Percentiles rank a stretch among this genome's conserved stretches.
These are phyloP conservation scores for Styela clava DNA, from an alignment of 23 tunicate genomes.

Conservation along the genomic window DNA sequence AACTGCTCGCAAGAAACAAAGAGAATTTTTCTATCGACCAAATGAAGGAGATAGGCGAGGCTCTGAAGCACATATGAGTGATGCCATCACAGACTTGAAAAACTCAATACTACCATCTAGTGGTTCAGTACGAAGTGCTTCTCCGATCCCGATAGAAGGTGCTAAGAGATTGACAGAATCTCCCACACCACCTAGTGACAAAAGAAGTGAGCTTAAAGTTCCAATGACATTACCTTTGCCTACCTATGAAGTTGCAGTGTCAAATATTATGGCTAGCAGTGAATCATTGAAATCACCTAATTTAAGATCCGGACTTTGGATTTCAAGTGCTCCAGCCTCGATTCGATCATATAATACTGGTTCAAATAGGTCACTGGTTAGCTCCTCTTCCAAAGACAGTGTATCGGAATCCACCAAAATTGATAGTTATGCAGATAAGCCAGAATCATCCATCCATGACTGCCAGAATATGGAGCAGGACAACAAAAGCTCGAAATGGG, in stretches of 20 bases:
- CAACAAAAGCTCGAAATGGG: neutral
- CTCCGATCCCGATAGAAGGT: neutral
- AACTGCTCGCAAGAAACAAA: neutral
- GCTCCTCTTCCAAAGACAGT: neutral
- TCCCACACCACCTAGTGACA: neutral
- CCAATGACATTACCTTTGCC: slow-evolving; percentile 12
- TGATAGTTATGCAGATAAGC: neutral
- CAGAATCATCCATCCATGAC: neutral
- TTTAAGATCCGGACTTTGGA: slow-evolving; percentile 2
- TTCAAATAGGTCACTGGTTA: neutral
- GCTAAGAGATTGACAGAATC: neutral
- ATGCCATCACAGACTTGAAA: neutral
- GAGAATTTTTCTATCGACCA: neutral
- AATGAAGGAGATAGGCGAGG: neutral
- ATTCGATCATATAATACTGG: neutral
- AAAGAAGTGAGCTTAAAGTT: neutral
- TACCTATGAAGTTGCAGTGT: neutral
- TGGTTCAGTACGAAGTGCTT: neutral
- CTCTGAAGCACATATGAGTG: neutral
- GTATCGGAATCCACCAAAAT: neutral
- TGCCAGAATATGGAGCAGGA: neutral
- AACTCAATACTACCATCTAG: neutral
- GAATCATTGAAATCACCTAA: neutral
- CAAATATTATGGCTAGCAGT: neutral
- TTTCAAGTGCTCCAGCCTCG: neutral